Base-by-base conservation (phyloP, 2,797 vertebrate genomes). In the Syngnathus acus region DNA sequence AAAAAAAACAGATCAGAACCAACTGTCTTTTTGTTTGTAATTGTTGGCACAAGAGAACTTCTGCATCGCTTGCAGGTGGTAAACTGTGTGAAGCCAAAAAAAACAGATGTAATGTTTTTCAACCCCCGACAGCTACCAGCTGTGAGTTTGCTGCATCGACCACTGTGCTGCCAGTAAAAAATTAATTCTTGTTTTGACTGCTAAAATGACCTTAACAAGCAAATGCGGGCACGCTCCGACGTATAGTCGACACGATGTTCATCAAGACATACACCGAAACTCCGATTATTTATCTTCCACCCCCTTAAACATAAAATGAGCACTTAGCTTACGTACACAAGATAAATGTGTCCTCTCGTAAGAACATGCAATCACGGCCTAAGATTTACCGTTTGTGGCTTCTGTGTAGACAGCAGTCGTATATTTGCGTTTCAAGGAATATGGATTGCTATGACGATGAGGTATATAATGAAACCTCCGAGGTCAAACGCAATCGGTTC, bases 31-130 rank as follows among this genome's bases (percentile, higher is more conserved):
- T 32, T 37, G 32, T 57, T 57, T 37, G 26, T 75, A 48, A 65
- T 68, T 62, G 58, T 54, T 64, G 64, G 73, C 68, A 69, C 71
- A 77, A 64, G 72, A 67, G 57, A 63, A 71, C 75, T 26, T 16
- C 74, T 55, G 50, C 32, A 32, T 39, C 64, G 3, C 7, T 50
- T 23, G 72, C 7, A 73, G 62, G 61, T 63, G 61, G 21, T 48
- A 63, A 32, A 63, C 21, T 32, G 61, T 43, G 61, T 17, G 21
- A 62, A 32, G 61, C 26, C 42, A 47, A 50, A 50, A 43, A 63
- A 63, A 63, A 14, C 62, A 63, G 43, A 63, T 63, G 62, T 63
- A 17, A 63, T 32, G 23, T 47, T 48, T 45, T 63, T 63, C 43
- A 37, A 16, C 45, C 26, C 26, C 21, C 53, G 26, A 32, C 21